Evolutionary conservation across 2,797 vertebrate genomes (phyloP), one percentile per base, ranked within the genome.

Genomic region (Peromyscus nudipes): DNA sequence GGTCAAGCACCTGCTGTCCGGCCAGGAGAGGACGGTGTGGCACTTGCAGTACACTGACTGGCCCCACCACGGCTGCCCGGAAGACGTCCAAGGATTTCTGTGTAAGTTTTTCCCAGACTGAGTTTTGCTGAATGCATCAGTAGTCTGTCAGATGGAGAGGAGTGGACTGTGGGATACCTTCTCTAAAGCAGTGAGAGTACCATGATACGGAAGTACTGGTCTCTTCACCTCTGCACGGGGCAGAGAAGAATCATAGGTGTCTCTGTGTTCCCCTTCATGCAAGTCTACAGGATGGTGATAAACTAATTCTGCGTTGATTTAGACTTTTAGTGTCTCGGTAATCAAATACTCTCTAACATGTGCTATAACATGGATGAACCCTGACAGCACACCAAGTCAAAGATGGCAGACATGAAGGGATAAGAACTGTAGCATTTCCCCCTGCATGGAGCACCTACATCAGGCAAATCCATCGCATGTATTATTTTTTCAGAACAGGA

Each of bases 1-100:
- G 98, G 99, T 99, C 98, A 99, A 99, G 98, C 99, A 99, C 98
- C 99, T 99, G 94, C 98, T 99, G 93, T 99, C 99, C 0, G 99
- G 99, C 19, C 99, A 99, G 97, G 99, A 99, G 98, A 99, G 99
- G 98, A 99, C 99, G 0, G 99, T 99, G 81, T 99, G 99, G 99
- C 99, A 99, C 98, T 98, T 99, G 98, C 99, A 99, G 89, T 99
- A 99, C 97, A 99, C 99, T 0, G 99, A 99, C 98, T 99, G 99
- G 99, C 99, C 99, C 2, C 99, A 99, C 93, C 99, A 99, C 1
- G 99, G 99, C 80, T 99, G 99, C 97, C 99, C 99, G 3, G 99
- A 99, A 98, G 99, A 99, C 79, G 99, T 99, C 62, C 99, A 99
- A 98, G 99, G 99, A 86, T 99, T 99, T 98, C 98, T 99, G 90